Base-by-base conservation (phyloP, 23 tunicate genomes). In the Halocynthia aurantium region DNA sequence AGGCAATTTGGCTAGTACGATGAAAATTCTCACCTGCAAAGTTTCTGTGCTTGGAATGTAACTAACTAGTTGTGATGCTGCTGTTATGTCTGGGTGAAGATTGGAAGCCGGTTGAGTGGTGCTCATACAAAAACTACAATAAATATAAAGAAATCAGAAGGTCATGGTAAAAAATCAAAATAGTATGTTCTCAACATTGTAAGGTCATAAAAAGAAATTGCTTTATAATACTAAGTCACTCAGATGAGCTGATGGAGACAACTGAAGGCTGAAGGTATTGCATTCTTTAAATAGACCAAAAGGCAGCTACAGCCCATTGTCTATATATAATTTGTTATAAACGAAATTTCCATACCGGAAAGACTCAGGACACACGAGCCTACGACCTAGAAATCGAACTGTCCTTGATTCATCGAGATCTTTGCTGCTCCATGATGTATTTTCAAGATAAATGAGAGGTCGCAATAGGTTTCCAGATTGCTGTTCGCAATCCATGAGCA, bases 401-500 rank as follows among this genome's bases (percentile, higher is more conserved):
- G 97, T 90, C 55, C 73, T 77, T 20, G 84, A 75, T 65, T 90
- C 97, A 77, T 90, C 97, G 0, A 82, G 21, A 21, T 72, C 56
- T 13, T 69, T 83, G 69, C 61, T 81, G 9, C 67, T 53, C 31
- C 75, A 77, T 18, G 83, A 70, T 69, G 97, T 84, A 71, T 90
- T 90, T 12, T 84, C 75, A 62, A 85, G 86, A 61, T 90, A 88
- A 40, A 90, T 85, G 10, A 90, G 83, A 17, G 97, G 97, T 70
- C 86, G 75, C 81, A 90, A 65, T 60, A 90, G 86, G 84, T 85
- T 84, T 71, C 90, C 90, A 56, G 97, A 83, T 61, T 85, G 97
- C 75, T 84, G 85, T 55, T 90, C 97, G 65, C 97, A 90, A 65
- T 85, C 90, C 90, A 85, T 85, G 18, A 90, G 54, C 86, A 90